Percentiles rank a stretch among this genome's conserved stretches.
Conservation (phyloP, 2,888 invertebrate genomes). For the Drosophila hamatofila region DNA sequence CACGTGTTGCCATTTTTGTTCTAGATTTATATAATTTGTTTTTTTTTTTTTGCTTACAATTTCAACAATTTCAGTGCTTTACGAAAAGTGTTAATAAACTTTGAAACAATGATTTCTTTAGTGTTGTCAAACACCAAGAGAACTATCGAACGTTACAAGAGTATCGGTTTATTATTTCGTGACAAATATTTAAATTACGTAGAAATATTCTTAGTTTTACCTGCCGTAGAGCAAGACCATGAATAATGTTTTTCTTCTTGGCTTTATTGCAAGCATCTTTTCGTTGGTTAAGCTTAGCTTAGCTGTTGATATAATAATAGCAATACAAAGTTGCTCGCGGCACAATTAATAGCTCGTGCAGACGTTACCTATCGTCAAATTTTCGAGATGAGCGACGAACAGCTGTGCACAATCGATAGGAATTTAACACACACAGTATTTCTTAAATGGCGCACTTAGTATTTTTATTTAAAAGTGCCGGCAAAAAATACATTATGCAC, state of each 20-base stretch:
- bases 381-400: neutral
- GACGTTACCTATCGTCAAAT: neutral
- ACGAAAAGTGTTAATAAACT: conserved; percentile 59
- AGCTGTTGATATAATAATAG: too few species aligned
- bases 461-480: neutral
- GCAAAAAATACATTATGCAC: too few species aligned
- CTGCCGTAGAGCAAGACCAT: too few species aligned
- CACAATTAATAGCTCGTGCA: neutral
- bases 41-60: conserved; percentile 46
- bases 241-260: too few species aligned
- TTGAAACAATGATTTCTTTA: conserved; percentile 2
- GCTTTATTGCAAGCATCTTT: too few species aligned
- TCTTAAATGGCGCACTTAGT: neutral
- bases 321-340: neutral
- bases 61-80: conserved; percentile 52
- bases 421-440: neutral
- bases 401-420: neutral
- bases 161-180: conserved; percentile 18
- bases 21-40: conserved; percentile 72
- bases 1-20: conserved; percentile 90
- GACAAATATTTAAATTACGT: neutral
- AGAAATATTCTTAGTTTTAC: neutral
- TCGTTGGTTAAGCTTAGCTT: too few species aligned
- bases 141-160: conserved; percentile 1
- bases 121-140: conserved; percentile 29